These are phyloP conservation scores for Nycticebus coucang DNA, from an alignment of 2,113 vertebrate genomes.

Conservation along the genomic window DNA sequence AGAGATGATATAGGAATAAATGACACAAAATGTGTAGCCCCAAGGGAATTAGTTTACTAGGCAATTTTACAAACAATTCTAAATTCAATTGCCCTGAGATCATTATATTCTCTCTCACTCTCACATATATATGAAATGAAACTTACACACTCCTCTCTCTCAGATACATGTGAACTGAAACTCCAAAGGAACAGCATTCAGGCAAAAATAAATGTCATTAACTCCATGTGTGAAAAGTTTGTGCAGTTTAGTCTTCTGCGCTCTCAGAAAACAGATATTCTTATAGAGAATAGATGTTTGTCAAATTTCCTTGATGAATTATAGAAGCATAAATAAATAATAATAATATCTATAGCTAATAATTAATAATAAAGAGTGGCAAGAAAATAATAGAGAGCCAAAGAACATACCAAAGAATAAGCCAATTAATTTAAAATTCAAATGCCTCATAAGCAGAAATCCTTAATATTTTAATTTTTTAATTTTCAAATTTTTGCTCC, in stretches of 20 bases:
- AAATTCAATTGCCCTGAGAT: neutral
- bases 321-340: neutral
- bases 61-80: neutral
- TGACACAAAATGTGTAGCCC: neutral
- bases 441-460: neutral
- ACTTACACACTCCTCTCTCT: too few relatives aligned
- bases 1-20: neutral
- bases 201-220: neutral
- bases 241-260: neutral
- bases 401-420: neutral
- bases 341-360: neutral
- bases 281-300: neutral
- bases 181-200: neutral
- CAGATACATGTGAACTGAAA: neutral
- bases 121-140: too few relatives aligned
- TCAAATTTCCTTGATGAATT: neutral
- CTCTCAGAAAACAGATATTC: neutral
- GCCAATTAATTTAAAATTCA: neutral
- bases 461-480: neutral
- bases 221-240: neutral
- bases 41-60: neutral
- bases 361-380: neutral
- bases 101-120: neutral
- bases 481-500: neutral
- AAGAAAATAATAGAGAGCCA: neutral